Evolutionary conservation across 2,888 invertebrate species (phyloP), one percentile per base, ranked within the genome.

Genomic region (Omphaloscelis lunosa): DNA sequence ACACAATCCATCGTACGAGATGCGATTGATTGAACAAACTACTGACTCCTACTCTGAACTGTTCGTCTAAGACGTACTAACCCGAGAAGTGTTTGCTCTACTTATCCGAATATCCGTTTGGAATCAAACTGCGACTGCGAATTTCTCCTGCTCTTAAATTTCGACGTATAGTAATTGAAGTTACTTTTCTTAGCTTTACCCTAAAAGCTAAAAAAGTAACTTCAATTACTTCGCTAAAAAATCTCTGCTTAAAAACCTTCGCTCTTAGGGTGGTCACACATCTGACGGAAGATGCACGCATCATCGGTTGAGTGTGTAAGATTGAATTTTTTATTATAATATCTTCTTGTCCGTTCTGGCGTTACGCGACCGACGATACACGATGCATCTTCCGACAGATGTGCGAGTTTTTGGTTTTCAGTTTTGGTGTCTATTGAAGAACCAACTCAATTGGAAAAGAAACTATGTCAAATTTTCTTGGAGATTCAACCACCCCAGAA

Each of bases 11-110:
- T 91, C 87, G 86, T 82, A 82, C 90, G 90, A 92, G 89, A 90
- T 88, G 83, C 91, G 89, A 93, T 92, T 93, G 93, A 93, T 93
- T 91, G 90, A 89, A 90, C 91, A 91, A 93, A 93, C 91, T 92
- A 88, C 87, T 88, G 89, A 88, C 89, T 88, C 83, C 88, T 86
- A 89, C 86, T 72, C 58, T 82, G 83, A 90, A 89, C 91, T 91
- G 89, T 90, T 89, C 90, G 89, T 90, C 91, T 92, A 86, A 89
- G 88, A 86, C 87, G 84, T 79, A 87, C 84, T 90, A 89, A 88
- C 86, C 80, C 84, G 83, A 75, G 87, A 87, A 90, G 90, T 92
- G 91, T 93, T 93, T 91, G 90, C 86, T 84, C 86, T 88, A 89
- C 89, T 91, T 90, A 90, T 89, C 80, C 84, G 89, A 91, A 91